Percentiles rank a stretch among this genome's conserved stretches.
These are phyloP conservation scores for Nebria brevicollis DNA, from an alignment of 2,888 invertebrate genomes.

Conservation along the genomic window DNA sequence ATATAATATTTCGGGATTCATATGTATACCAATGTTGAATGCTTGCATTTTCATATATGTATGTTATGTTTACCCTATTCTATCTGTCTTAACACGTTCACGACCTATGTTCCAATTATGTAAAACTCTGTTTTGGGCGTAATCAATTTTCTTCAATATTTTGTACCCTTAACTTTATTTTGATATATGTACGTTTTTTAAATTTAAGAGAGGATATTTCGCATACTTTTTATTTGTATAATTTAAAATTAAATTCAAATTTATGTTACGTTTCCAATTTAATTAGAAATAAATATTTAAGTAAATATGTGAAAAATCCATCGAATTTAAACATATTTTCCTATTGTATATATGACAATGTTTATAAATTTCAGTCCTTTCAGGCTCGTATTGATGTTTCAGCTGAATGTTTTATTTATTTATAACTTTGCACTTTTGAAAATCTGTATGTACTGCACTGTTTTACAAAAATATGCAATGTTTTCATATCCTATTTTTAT, in stretches of 20 bases:
- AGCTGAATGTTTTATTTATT: conserved; percentile 27
- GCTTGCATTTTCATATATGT: background rate
- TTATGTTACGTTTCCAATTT: too few species aligned
- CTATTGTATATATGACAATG: background rate
- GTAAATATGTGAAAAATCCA: too few species aligned
- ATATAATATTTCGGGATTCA: background rate
- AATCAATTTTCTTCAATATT: background rate
- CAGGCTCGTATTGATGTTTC: background rate
- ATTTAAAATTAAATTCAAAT: too few species aligned
- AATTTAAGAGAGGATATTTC: background rate
- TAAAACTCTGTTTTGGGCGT: background rate
- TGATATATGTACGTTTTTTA: background rate
- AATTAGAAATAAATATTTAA: too few species aligned
- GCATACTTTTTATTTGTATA: background rate
- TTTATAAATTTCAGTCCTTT: background rate
- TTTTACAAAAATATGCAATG: background rate
- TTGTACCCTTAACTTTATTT: background rate
- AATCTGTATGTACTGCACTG: conserved; percentile 38
- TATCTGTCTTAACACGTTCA: background rate
- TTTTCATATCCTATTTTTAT: background rate
- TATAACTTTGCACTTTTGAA: conserved; percentile 26
- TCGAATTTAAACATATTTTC: background rate
- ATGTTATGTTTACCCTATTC: background rate
- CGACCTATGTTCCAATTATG: background rate
- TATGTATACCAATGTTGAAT: background rate